These are phyloP conservation scores for Taxidea taxus DNA, from an alignment of 2,113 vertebrate species.

Conservation along the genomic window DNA sequence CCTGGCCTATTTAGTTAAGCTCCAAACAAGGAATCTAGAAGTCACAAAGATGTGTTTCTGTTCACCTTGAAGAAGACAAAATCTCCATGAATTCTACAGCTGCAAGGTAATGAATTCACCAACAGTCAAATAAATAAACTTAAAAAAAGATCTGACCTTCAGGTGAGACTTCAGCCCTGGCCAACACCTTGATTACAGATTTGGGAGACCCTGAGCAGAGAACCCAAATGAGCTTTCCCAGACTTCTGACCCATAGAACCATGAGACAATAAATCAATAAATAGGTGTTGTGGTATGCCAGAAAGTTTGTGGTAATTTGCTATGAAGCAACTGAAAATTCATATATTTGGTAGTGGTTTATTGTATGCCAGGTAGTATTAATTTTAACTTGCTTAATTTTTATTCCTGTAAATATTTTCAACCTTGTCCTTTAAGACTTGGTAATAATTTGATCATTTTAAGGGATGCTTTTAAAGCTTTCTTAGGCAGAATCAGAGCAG, in stretches of 20 bases:
- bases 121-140: not conserved
- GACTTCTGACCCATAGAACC: not conserved
- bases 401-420: not conserved
- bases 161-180: not conserved
- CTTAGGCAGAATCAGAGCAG: not conserved
- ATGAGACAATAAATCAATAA: not conserved
- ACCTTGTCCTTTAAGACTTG: not conserved
- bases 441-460: not conserved
- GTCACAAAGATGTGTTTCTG: not conserved
- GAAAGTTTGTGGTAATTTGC: not conserved
- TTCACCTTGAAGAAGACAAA: not conserved
- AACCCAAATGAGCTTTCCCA: not conserved
- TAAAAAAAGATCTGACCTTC: not conserved
- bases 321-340: not conserved
- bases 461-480: not conserved
- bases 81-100: not conserved
- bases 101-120: not conserved
- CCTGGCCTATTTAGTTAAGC: not conserved
- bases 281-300: not conserved
- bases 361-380: not conserved
- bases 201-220: not conserved
- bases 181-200: not conserved
- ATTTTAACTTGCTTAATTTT: not conserved
- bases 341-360: not conserved
- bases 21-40: not conserved